These are phyloP conservation scores for Eumacrocentrus americanus DNA, from an alignment of 2,888 invertebrate genomes.

Conservation along the genomic window DNA sequence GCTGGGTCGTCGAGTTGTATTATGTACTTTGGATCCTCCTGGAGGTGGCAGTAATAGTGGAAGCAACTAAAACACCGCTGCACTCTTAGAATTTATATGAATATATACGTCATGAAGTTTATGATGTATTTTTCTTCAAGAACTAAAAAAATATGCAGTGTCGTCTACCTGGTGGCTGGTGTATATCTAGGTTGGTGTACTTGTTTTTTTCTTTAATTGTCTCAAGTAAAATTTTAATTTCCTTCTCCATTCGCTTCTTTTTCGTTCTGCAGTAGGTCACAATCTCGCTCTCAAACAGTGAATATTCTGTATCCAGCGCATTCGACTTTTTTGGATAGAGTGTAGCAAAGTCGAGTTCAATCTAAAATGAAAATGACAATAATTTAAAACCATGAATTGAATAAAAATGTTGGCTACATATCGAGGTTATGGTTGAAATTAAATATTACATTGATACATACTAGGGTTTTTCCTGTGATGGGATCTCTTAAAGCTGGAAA, in stretches of 20 bases:
- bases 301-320: neutral
- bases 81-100: constrained; percentile 19
- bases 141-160: too few relatives aligned
- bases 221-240: neutral
- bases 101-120: constrained; percentile 5
- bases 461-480: constrained; percentile 11
- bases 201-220: neutral
- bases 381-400: too few relatives aligned
- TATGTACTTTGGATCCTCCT: neutral
- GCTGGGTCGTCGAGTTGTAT: constrained; percentile 13
- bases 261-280: neutral
- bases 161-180: too few relatives aligned
- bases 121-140: too few relatives aligned
- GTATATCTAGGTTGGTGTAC: too few relatives aligned
- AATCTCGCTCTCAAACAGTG: neutral
- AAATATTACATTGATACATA: neutral
- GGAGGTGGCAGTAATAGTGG: constrained; percentile 21
- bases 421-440: too few relatives aligned
- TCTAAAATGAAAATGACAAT: too few relatives aligned
- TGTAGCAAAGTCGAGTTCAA: constrained; percentile 27
- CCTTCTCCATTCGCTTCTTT: neutral
- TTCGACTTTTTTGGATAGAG: constrained; percentile 17
- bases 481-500: constrained; percentile 26
- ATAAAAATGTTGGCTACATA: too few relatives aligned
- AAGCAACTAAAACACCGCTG: constrained; percentile 14